Evolutionary conservation across 2,797 vertebrate species (phyloP), one percentile per base, ranked within the genome.

Genomic region (Cyclura pinguis): DNA sequence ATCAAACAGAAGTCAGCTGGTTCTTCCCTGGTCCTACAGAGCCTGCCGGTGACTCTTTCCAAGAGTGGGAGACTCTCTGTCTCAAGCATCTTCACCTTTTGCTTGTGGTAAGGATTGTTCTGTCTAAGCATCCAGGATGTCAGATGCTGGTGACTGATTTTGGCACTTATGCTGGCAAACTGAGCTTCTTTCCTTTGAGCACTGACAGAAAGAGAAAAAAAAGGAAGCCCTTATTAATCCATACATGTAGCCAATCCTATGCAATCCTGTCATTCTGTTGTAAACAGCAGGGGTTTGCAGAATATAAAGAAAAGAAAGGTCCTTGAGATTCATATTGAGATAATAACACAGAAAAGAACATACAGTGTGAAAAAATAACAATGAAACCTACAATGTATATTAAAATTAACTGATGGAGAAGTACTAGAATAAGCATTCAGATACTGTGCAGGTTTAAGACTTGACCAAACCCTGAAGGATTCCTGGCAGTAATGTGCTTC

Each of bases 161-260:
- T 98, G 98, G 98, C 98, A 98, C 98, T 98, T 98, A 99, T 1
- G 99, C 99, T 96, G 99, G 99, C 98, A 99, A 98, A 97, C 99
- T 99, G 97, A 99, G 98, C 97, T 99, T 99, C 98, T 99, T 99
- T 97, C 99, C 99, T 97, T 99, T 99, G 96, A 99, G 98, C 88
- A 99, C 99, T 99, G 94, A 35, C 82, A 92, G 57, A 50, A 22
- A 52, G 29, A 16, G 29, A 18, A 91, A 91, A 84, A 94, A 97
- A 72, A 96, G 76, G 80, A 59, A 91, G 90, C 0, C 92, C 90
- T 96, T 62, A 96, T 84, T 92, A 94, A 88, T 38, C 88, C 0
- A 87, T 24, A 90, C n/a, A 0, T 1, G 2, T 4, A 35, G 57
- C 0, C 32, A 1, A 59, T 32, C 20, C 6, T 2, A 52, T 64